A percentile compares a stretch with the other conserved stretches of the same genome.
Conservation (phyloP, 2,113 vertebrate species). For the Jaculus jaculus region DNA sequence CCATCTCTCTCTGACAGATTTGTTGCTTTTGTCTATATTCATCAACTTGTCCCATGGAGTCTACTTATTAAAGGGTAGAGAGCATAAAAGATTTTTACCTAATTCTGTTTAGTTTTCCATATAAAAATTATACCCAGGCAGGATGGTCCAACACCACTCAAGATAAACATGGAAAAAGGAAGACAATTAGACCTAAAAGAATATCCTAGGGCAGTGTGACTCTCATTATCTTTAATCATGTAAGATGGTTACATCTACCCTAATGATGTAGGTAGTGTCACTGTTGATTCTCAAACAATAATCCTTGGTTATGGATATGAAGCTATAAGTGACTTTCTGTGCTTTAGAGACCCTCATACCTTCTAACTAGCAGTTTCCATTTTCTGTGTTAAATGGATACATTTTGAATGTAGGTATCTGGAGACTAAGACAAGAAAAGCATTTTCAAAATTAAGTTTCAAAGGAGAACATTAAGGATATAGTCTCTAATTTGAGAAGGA, state of each 20-base stretch:
- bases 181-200: neutral
- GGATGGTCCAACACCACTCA: neutral
- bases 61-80: neutral
- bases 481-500: constrained; percentile 12
- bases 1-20: neutral
- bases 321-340: neutral
- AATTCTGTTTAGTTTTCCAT: neutral
- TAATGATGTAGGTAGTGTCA: neutral
- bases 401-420: neutral
- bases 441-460: constrained; percentile 28
- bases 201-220: neutral
- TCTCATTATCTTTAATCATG: constrained; percentile 14
- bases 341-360: neutral
- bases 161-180: neutral
- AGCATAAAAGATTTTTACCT: constrained; percentile 5
- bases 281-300: neutral
- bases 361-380: neutral
- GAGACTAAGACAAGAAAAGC: neutral
- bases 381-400: neutral
- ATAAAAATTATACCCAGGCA: neutral
- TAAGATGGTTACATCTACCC: neutral
- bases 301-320: neutral
- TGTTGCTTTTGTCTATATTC: constrained; percentile 22
- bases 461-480: neutral
- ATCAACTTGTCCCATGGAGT: neutral